Evolutionary conservation across 2,797 vertebrate genomes (phyloP).

Genomic region (Propithecus perrieri): DNA sequence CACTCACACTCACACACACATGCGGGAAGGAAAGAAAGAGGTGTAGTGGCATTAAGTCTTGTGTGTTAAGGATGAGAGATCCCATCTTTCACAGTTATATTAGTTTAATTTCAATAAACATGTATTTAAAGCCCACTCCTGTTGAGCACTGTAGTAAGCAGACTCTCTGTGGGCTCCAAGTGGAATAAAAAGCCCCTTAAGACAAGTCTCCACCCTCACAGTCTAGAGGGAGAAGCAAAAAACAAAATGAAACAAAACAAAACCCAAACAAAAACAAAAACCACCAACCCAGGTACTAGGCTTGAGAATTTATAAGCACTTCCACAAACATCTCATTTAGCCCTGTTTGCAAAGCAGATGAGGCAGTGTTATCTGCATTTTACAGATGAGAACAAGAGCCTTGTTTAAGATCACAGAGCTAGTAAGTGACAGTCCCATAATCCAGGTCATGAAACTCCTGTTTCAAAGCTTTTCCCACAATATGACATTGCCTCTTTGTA

Average conservation of each 20-base stretch:
- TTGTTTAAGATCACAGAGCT: constrained; percentile 16
- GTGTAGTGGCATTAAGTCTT: background rate
- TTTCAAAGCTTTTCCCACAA: constrained; percentile 24
- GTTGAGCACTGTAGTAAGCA: background rate
- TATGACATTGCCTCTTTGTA: constrained; percentile 26
- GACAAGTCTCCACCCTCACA: background rate
- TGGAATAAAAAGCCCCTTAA: background rate
- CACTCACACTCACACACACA: background rate
- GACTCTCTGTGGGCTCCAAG: background rate
- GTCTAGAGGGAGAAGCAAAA: background rate
- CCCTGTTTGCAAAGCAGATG: background rate
- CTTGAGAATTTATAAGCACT: background rate
- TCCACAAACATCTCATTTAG: constrained; percentile 15
- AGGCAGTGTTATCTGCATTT: constrained; percentile 47
- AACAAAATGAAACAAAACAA: background rate
- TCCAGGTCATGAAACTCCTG: background rate
- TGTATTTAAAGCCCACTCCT: background rate
- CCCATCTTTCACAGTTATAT: background rate
- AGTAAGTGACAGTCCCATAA: background rate
- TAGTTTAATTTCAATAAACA: constrained; percentile 19
- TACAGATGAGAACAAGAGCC: constrained; percentile 25
- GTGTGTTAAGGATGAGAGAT: background rate
- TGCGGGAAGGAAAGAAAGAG: background rate
- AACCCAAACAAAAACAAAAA: background rate
- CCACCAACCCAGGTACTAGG: background rate